Base-by-base conservation (phyloP, 2,113 vertebrate genomes). In the Columba livia region DNA sequence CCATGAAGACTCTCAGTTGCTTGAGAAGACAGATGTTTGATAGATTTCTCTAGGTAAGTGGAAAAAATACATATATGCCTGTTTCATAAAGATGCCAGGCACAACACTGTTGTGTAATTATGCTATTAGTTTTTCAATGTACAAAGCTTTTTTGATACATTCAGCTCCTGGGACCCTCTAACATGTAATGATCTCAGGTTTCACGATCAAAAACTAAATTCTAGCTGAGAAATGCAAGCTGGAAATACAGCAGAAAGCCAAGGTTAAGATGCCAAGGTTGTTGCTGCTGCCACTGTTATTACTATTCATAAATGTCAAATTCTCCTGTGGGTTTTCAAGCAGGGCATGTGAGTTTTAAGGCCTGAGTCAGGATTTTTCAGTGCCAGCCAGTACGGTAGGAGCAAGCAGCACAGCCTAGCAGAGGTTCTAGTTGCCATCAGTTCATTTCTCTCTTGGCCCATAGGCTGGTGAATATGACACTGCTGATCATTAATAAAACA, bases 351-450 rank as follows among this genome's bases (percentile, higher is more conserved):
- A 85, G 12, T 94, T 95, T 85, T 65, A 94, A 88, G 36, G 31
- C 47, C 71, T 61, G 74, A 82, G 31, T 96, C 74, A 67, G 80
- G 86, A 40, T 87, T 94, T 94, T 89, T 85, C 50, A n/a, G 29
- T 79, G 57, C 67, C 65, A 89, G 93, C 53, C 54, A 62, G 71
- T 9, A 11, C 0, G 0, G 38, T 74, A 48, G 53, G 48, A 91
- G 20, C 77, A 71, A 32, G 48, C n/a, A 93, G 86, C 66, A 58
- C 28, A 79, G 61, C 42, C 32, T 54, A 73, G 34, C 28, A 58
- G 34, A 54, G 15, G 26, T 54, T 78, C 34, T 11, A 32, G 25
- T 34, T 85, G 72, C 57, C 47, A 50, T 82, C 28, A 61, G 17
- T 61, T 87, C 2, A 12, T 81, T 89, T 72, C 38, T 71, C 5